phyloP scores from a whole-genome alignment of 2,113 vertebrate species.

The Stigmatopora nigra region DNA sequence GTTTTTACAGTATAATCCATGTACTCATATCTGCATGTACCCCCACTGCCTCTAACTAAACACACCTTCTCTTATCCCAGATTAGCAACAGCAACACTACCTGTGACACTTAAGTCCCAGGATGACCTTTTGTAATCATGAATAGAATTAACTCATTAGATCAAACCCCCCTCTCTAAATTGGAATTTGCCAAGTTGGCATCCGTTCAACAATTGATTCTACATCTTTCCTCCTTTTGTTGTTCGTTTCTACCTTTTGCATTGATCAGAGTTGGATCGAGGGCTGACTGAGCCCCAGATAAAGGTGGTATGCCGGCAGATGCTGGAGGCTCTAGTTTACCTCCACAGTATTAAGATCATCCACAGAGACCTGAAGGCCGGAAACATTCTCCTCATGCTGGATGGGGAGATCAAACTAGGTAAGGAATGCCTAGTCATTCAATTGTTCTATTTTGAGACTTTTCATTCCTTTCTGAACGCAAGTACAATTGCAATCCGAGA shows the following conservation, averaged over 20 bases:
- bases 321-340: slow-evolving; percentile 86
- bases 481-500: too few relatives aligned
- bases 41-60: slow-evolving; percentile 54
- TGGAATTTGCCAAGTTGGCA: neutral
- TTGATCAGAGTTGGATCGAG: slow-evolving; percentile 84
- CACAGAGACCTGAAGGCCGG: slow-evolving; percentile 96
- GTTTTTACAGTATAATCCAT: slow-evolving; percentile 57
- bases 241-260: neutral
- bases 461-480: too few relatives aligned
- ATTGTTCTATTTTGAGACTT: neutral
- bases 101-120: slow-evolving; percentile 11
- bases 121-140: slow-evolving; percentile 16
- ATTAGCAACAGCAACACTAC: slow-evolving; percentile 30
- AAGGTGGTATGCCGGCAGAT: slow-evolving; percentile 89
- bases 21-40: slow-evolving; percentile 26
- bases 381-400: slow-evolving; percentile 88
- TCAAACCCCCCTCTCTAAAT: neutral
- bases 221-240: neutral
- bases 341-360: slow-evolving; percentile 92
- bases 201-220: neutral
- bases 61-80: slow-evolving; percentile 42
- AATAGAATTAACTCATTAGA: slow-evolving; percentile 8
- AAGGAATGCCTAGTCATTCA: slow-evolving; percentile 40
- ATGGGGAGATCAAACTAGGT: slow-evolving; percentile 94
- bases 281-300: slow-evolving; percentile 87